These are phyloP conservation scores for Onthophagus taurus DNA, from an alignment of 1,140 invertebrate genomes.

Conservation along the genomic window DNA sequence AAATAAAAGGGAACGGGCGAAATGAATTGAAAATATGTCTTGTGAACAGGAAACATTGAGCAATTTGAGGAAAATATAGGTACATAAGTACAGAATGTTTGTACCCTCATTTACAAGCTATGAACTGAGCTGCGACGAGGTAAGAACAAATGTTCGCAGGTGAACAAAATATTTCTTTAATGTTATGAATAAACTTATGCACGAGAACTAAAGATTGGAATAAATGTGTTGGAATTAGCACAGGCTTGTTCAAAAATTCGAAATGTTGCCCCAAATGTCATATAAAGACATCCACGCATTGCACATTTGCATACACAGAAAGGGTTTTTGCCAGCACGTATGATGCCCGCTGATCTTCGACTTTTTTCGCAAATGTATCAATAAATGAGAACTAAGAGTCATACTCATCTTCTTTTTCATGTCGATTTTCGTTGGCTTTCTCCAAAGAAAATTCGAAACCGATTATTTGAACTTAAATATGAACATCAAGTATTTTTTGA, in stretches of 20 bases:
- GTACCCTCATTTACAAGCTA: too few relatives aligned
- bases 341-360: conserved; percentile 16
- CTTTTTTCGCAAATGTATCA: conserved; percentile 22
- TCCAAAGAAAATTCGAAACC: conserved; percentile 7
- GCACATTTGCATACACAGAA: conserved; percentile 30
- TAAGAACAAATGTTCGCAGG: too few relatives aligned
- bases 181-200: too few relatives aligned
- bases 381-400: conserved; percentile 8
- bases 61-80: too few relatives aligned
- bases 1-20: too few relatives aligned
- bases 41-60: too few relatives aligned
- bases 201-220: too few relatives aligned
- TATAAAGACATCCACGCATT: conserved; percentile 29
- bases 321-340: conserved; percentile 21
- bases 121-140: too few relatives aligned
- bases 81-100: too few relatives aligned
- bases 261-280: conserved; percentile 26
- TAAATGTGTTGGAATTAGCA: background rate
- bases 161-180: too few relatives aligned
- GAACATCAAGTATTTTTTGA: conserved; percentile 8
- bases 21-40: too few relatives aligned
- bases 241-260: conserved; percentile 23
- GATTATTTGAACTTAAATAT: conserved; percentile 10
- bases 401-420: background rate
- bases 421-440: too few relatives aligned